These are phyloP conservation scores for Tanypteryx hageni DNA, from an alignment of 2,888 invertebrate genomes.

Conservation along the genomic window DNA sequence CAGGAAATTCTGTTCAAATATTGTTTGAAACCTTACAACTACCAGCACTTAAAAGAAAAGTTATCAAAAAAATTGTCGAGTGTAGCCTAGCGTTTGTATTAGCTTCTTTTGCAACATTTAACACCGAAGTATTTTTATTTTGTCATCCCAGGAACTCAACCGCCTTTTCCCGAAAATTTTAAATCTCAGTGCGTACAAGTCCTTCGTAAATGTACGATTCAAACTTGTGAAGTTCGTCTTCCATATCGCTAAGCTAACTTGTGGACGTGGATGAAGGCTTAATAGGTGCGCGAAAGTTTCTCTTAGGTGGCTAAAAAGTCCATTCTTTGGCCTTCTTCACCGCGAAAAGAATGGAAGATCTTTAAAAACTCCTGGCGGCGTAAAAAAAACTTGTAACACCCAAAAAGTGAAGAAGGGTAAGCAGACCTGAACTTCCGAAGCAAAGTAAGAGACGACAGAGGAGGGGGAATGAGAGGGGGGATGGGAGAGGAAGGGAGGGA, in stretches of 20 bases:
- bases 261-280: neutral
- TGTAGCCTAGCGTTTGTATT: no score
- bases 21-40: no score
- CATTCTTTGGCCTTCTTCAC: neutral
- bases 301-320: neutral
- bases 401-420: neutral
- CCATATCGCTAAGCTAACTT: constrained; percentile 9
- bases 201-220: no score
- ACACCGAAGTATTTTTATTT: no score
- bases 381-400: neutral
- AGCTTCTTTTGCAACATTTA: no score
- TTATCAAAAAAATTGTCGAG: no score
- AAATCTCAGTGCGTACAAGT: no score
- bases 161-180: no score
- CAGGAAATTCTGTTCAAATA: no score
- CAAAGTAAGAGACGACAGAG: neutral
- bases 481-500: neutral
- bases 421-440: constrained; percentile 6
- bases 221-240: neutral
- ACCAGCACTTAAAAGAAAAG: no score
- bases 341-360: neutral
- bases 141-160: no score
- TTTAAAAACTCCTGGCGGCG: neutral
- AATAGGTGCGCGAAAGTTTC: neutral
- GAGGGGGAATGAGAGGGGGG: neutral